Conservation (phyloP, 1,140 invertebrate species). For the Orussus abietinus region DNA sequence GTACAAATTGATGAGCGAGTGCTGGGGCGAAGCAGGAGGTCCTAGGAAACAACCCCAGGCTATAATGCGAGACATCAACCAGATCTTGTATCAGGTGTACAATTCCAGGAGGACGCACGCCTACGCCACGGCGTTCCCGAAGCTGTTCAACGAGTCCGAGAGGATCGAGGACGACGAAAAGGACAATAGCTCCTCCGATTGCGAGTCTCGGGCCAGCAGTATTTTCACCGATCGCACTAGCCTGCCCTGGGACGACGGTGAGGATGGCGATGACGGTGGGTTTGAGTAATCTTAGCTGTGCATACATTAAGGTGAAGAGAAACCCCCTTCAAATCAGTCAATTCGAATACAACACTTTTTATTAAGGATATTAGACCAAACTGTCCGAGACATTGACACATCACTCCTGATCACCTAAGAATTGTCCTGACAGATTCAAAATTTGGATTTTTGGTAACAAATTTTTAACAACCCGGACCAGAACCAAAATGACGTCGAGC, state of each 20-base stretch:
- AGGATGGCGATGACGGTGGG: no score
- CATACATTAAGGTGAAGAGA: no score
- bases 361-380: no score
- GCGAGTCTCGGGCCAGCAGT: constrained; percentile 35
- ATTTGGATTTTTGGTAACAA: no score
- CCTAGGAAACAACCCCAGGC: constrained; percentile 72
- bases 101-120: constrained; percentile 60
- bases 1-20: constrained; percentile 78
- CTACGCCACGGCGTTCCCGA: constrained; percentile 56
- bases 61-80: constrained; percentile 79
- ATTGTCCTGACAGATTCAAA: no score
- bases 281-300: constrained; percentile 23
- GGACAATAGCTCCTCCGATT: constrained; percentile 30
- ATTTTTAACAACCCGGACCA: no score
- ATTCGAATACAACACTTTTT: no score
- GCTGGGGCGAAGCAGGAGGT: constrained; percentile 77
- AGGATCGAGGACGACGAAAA: constrained; percentile 25
- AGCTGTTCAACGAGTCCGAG: constrained; percentile 31
- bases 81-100: constrained; percentile 69
- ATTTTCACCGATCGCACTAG: constrained; percentile 34
- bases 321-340: no score
- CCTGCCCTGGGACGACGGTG: constrained; percentile 38
- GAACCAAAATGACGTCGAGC: no score
- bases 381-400: no score
- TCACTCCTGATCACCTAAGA: no score